Evolutionary conservation across 2,888 invertebrate genomes (phyloP), one percentile per base, ranked within the genome.

Genomic region (Ecdyonurus torrentis): DNA sequence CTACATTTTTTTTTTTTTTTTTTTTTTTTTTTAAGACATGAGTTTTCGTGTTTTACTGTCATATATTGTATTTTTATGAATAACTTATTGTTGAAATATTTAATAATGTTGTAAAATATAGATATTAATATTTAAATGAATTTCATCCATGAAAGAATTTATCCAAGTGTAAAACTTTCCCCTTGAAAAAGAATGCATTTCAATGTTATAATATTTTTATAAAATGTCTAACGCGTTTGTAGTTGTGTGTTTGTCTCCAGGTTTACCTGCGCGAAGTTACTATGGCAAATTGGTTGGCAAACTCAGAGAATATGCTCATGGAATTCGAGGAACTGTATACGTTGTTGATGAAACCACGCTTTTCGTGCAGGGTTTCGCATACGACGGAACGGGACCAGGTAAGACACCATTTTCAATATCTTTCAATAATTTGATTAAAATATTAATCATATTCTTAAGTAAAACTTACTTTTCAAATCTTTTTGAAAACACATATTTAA

Each of bases 271-370:
- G 2, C 63, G 65, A 24, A 66, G 66, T 66, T 88, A 90, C 75
- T 91, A 85, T 73, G 92, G 92, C 22, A 83, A 85, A 23, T 73
- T 79, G 64, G 87, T 92, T 67, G 92, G 91, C 61, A 77, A 80
- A 1, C 79, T 92, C 63, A 80, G 81, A 25, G 81, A 83, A 66
- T 88, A 85, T 73, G 88, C 86, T 0, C 91, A 91, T 72, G 87
- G 85, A 66, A 87, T 91, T 68, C 81, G 80, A 68, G 94, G 94
- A 37, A 83, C 83, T 1, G 89, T 87, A 25, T 94, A 89, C 76
- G 91, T 90, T 0, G 89, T 92, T 3, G 93, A 94, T 72, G 92
- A 93, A 72, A 85, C 81, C 71, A 93, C 92, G 20, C 81, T 94
- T 65, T 92, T 87, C 77, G 86, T 94, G 70, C 86, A 88, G 70